Evolutionary conservation across 2,113 vertebrate species (phyloP).

Genomic region (Scatophagus argus): DNA sequence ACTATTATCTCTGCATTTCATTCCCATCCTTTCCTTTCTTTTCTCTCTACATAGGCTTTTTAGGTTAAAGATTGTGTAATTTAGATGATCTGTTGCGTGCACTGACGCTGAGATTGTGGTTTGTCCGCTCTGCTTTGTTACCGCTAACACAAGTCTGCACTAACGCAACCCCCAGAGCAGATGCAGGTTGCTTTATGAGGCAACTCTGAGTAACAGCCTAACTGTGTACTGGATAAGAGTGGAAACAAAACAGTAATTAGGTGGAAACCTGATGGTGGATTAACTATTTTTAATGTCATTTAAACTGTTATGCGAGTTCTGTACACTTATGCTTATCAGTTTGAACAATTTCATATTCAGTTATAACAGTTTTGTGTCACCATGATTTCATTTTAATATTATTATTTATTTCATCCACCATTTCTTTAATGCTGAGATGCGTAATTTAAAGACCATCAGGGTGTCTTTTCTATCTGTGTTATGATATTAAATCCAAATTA

Average conservation of each 20-base stretch:
- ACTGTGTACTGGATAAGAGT: neutral
- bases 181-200: slow-evolving; percentile 18
- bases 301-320: neutral
- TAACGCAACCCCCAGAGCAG: slow-evolving; percentile 5
- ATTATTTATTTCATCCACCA: too few species aligned
- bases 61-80: slow-evolving; percentile 10
- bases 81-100: slow-evolving; percentile 7
- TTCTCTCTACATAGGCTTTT: neutral
- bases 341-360: too few species aligned
- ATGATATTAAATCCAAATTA: neutral
- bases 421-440: too few species aligned
- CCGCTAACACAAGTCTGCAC: slow-evolving; percentile 12
- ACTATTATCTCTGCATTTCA: neutral
- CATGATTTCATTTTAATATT: too few species aligned
- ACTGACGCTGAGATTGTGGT: slow-evolving; percentile 14
- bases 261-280: neutral
- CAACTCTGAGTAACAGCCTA: slow-evolving; percentile 33
- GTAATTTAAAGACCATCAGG: too few species aligned
- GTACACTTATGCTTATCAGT: too few species aligned
- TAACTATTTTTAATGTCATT: neutral
- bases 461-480: neutral
- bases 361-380: too few species aligned
- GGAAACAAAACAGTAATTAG: neutral
- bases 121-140: neutral
- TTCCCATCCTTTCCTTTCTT: neutral